phyloP scores from a whole-genome alignment of 2,797 vertebrate genomes.

The Gymnothorax javanicus region DNA sequence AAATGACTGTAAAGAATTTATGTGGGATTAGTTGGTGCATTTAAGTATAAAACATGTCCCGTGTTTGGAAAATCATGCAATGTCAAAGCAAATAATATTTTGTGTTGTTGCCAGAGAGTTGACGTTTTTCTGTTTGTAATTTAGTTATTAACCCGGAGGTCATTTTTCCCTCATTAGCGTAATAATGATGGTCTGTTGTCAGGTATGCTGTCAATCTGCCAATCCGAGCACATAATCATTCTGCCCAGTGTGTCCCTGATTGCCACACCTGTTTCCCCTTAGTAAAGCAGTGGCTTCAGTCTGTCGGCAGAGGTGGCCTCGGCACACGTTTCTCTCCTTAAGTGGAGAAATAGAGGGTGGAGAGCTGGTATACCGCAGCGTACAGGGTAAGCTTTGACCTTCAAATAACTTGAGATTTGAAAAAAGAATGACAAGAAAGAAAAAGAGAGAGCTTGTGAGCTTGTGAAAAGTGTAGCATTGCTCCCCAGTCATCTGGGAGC shows the following conservation, averaged over 20 bases:
- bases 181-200: constrained; percentile 15
- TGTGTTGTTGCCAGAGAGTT: constrained; percentile 8
- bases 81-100: neutral
- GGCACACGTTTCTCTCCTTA: constrained; percentile 46
- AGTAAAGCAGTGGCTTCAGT: neutral
- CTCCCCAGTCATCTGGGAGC: constrained; percentile 54
- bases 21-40: neutral
- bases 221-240: neutral
- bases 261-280: neutral
- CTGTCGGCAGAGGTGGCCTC: constrained; percentile 24
- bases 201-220: constrained; percentile 2
- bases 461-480: constrained; percentile 51
- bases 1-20: neutral
- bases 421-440: constrained; percentile 29
- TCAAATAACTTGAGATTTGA: constrained; percentile 55
- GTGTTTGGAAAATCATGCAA: neutral
- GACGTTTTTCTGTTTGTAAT: constrained; percentile 11
- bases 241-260: constrained; percentile 11
- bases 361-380: constrained; percentile 44
- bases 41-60: neutral
- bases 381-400: constrained; percentile 51
- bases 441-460: constrained; percentile 45
- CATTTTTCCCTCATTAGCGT: neutral
- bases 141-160: constrained; percentile 19
- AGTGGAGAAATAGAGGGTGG: constrained; percentile 34